phyloP scores from a whole-genome alignment of 1,140 invertebrate species.

The Drosophila erecta region DNA sequence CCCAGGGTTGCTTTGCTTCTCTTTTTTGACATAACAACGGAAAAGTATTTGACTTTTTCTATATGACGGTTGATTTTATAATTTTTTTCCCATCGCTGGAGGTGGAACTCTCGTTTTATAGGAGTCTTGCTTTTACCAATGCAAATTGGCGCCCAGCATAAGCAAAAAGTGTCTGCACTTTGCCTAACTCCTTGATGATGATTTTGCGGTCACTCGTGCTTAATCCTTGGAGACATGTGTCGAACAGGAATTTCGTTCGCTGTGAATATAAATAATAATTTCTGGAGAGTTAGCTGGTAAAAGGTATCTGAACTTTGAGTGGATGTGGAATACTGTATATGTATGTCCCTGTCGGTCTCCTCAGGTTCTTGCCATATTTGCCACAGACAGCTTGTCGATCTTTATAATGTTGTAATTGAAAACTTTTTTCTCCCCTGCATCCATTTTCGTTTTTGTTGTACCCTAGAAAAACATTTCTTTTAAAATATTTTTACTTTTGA shows the following conservation, averaged over 20 bases:
- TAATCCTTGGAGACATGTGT: slow-evolving; percentile 84
- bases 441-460: slow-evolving; percentile 35
- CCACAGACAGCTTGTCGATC: slow-evolving; percentile 84
- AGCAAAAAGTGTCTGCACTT: slow-evolving; percentile 35
- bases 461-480: slow-evolving; percentile 69
- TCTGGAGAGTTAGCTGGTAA: slow-evolving; percentile 17
- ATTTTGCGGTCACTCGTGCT: slow-evolving; percentile 84
- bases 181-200: slow-evolving; percentile 74
- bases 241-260: slow-evolving; percentile 81
- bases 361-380: slow-evolving; percentile 68
- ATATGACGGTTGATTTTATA: slow-evolving; percentile 49
- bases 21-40: slow-evolving; percentile 34
- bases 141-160: slow-evolving; percentile 10
- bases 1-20: slow-evolving; percentile 8
- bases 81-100: slow-evolving; percentile 2
- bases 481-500: slow-evolving; percentile 82
- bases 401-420: slow-evolving; percentile 84
- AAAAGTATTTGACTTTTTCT: slow-evolving; percentile 45
- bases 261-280: slow-evolving; percentile 84
- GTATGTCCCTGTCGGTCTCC: slow-evolving; percentile 23
- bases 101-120: neutral
- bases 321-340: slow-evolving; percentile 14
- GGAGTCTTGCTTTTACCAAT: neutral
- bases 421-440: slow-evolving; percentile 59
- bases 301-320: neutral